Evolutionary conservation across 1,140 invertebrate species (phyloP).

Genomic region (Chrysomallon squamiferum): DNA sequence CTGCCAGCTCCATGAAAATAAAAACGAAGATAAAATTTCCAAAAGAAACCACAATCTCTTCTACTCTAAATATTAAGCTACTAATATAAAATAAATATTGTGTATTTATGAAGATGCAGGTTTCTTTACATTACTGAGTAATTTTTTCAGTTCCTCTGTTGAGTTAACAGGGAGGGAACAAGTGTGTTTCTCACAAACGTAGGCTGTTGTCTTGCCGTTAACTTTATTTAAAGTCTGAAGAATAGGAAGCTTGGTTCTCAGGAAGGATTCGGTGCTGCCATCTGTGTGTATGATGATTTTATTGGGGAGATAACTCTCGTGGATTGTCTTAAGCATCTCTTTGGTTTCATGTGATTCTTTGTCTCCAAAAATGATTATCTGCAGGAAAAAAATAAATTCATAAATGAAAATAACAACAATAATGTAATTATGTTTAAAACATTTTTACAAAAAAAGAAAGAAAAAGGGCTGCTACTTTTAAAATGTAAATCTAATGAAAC

Average conservation of each 20-base stretch:
- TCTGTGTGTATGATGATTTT: slow-evolving; percentile 74
- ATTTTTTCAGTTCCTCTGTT: slow-evolving; percentile 68
- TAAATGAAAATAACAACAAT: slow-evolving; percentile 25
- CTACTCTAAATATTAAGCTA: too few relatives aligned
- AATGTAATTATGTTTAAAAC: not conserved
- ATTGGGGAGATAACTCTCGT: slow-evolving; percentile 73
- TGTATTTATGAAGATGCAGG: not conserved
- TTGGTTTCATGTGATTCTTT: slow-evolving; percentile 71
- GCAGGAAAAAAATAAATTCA: too few relatives aligned
- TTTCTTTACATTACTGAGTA: slow-evolving; percentile 8
- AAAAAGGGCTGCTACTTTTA: too few relatives aligned
- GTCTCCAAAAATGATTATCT: slow-evolving; percentile 70
- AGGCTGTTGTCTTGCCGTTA: slow-evolving; percentile 73
- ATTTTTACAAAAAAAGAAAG: too few relatives aligned
- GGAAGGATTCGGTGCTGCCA: slow-evolving; percentile 52
- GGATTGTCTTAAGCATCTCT: slow-evolving; percentile 68
- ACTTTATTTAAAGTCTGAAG: slow-evolving; percentile 50
- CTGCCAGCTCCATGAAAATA: too few relatives aligned
- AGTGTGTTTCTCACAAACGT: slow-evolving; percentile 80
- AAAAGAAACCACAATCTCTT: too few relatives aligned
- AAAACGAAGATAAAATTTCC: too few relatives aligned
- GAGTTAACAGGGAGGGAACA: slow-evolving; percentile 81
- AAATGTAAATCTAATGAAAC: not conserved
- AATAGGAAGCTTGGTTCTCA: slow-evolving; percentile 52
- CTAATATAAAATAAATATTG: too few relatives aligned